phyloP scores from a whole-genome alignment of 2,113 vertebrate genomes.

The Cyanoderma ruficeps region DNA sequence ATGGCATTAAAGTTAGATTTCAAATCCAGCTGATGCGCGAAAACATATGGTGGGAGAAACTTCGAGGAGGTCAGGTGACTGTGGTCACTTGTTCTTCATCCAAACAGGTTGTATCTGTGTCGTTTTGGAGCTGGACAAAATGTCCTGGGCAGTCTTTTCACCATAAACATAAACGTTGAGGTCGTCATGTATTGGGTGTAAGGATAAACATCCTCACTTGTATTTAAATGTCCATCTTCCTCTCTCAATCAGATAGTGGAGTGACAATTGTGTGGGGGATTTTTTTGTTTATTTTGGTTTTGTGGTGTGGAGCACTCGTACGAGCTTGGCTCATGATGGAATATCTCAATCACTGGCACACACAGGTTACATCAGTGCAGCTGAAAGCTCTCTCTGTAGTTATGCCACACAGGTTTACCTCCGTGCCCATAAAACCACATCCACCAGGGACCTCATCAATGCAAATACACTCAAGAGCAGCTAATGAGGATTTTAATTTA shows the following conservation, averaged over 20 bases:
- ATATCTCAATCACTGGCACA: not conserved
- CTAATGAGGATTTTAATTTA: conserved; percentile 54
- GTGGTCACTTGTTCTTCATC: not conserved
- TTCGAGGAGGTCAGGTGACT: not conserved
- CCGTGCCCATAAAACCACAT: conserved; percentile 41
- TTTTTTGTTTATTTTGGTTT: not conserved
- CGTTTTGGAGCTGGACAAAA: not conserved
- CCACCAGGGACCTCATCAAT: conserved; percentile 56
- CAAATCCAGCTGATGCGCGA: not conserved
- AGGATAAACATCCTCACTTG: not conserved
- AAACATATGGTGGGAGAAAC: not conserved
- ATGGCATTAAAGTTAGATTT: not conserved
- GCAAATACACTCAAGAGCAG: conserved; percentile 54
- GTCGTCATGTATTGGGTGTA: accelerated
- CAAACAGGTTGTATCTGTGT: not conserved
- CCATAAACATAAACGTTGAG: not conserved
- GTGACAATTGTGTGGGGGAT: not conserved
- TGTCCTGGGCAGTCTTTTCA: not conserved
- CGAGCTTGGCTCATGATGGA: not conserved
- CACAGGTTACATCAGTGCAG: conserved; percentile 49
- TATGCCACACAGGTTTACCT: conserved; percentile 63
- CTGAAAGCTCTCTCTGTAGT: conserved; percentile 54
- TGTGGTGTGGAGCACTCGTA: not conserved
- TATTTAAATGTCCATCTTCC: conserved; percentile 4
- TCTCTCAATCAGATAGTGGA: not conserved